These are phyloP conservation scores for Pachypsylla venusta DNA, from an alignment of 1,140 invertebrate genomes.

Conservation along the genomic window DNA sequence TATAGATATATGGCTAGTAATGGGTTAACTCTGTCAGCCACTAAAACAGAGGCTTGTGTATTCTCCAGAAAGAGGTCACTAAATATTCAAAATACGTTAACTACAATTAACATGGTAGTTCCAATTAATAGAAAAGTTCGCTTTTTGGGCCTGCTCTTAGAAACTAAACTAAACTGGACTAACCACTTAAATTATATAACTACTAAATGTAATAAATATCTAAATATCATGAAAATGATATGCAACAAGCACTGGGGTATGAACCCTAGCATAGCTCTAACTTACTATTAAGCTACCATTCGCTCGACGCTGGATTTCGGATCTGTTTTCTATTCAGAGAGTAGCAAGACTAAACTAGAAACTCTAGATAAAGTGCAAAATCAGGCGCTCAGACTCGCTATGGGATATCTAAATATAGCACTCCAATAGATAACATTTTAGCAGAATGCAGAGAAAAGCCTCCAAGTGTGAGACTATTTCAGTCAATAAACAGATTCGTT, in stretches of 20 bases:
- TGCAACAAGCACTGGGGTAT: background rate
- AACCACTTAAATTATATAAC: background rate
- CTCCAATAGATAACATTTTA: background rate
- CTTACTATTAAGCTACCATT: background rate
- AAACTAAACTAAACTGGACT: background rate
- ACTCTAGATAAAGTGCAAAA: background rate
- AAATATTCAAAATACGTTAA: background rate
- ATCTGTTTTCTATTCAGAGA: background rate
- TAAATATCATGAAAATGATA: background rate
- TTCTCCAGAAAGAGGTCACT: background rate
- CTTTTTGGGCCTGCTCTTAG: background rate
- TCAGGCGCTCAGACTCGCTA: background rate
- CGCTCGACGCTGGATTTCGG: background rate
- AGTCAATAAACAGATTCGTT: background rate
- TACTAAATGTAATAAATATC: background rate
- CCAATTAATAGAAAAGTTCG: background rate
- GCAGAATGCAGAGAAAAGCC: background rate
- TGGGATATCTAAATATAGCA: background rate
- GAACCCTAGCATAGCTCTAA: background rate
- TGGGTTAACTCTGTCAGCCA: background rate
- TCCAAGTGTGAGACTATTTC: background rate
- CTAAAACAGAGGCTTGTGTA: background rate
- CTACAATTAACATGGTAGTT: background rate
- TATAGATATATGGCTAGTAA: background rate
- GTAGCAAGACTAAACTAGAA: background rate